Evolutionary conservation across 2,113 vertebrate genomes (phyloP), one percentile per base, ranked within the genome.

Genomic region (Oncorhynchus gorbuscha): DNA sequence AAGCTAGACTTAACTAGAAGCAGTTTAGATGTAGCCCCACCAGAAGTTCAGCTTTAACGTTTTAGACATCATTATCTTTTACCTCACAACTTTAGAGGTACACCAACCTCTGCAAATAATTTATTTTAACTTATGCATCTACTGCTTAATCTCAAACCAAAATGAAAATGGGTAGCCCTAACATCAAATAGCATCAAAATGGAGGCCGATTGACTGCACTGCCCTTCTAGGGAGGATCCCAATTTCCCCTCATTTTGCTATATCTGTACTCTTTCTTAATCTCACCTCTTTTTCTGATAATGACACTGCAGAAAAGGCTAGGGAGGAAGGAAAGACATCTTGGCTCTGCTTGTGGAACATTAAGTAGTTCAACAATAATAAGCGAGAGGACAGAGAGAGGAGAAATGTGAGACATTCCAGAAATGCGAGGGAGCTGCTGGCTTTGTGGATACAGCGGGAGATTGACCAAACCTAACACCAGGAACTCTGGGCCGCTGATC

Each of bases 391-490:
- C n/a, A 55, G 71, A 72, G 69, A 76, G 71, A 74, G 5, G 84
- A 94, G 93, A 95, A 93, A 94, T 94, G 90, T 84, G 79, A 95
- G 93, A 92, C 92, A 94, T 93, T 93, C 93, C 88, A 96, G 92
- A 91, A 95, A 94, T 94, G 93, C 80, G 90, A 81, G 81, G 92
- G 93, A 94, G 93, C 93, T 88, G 90, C 83, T 92, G 77, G 82
- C 89, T 79, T 77, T 24, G 85, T 76, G 90, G 83, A 92, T 86
- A 85, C 85, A 84, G 86, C 76, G 67, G 77, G 73, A 87, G 82
- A 79, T 71, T 85, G 83, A 84, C 82, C 83, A 80, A 91, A 87
- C 81, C 83, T 86, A 87, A 76, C 69, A 86, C 77, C 70, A 24
- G 82, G 73, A 86, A 80, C 83, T 85, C 73, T 81, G 72, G 74